Evolutionary conservation across 1,140 invertebrate species (phyloP).

Genomic region (Diorhabda elongata): DNA sequence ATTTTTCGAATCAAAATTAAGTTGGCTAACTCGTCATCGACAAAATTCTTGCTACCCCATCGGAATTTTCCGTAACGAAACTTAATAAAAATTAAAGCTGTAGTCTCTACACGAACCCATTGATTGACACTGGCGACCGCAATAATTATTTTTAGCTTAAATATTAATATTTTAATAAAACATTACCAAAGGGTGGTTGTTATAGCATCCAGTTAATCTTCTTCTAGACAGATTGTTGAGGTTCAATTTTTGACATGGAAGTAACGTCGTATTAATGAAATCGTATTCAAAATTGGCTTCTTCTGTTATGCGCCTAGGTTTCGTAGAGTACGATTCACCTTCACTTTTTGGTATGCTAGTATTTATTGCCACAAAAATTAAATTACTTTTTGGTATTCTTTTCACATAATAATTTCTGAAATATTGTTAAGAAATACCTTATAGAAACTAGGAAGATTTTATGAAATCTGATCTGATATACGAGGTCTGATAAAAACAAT

Average conservation of each 20-base stretch:
- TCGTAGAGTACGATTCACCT: slow-evolving; percentile 41
- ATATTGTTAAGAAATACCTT: neutral
- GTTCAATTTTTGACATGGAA: slow-evolving; percentile 70
- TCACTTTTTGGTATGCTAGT: slow-evolving; percentile 26
- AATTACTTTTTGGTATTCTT: slow-evolving; percentile 70
- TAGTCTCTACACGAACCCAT: neutral
- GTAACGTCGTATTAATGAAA: slow-evolving; percentile 44
- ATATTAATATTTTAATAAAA: slow-evolving; percentile 11
- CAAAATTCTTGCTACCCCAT: neutral
- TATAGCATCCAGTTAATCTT: slow-evolving; percentile 67
- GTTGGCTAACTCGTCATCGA: neutral
- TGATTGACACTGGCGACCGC: no score
- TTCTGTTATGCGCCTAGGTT: slow-evolving; percentile 40
- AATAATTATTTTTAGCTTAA: neutral
- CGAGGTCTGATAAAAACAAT: no score
- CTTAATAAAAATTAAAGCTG: neutral
- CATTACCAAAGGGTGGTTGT: slow-evolving; percentile 64
- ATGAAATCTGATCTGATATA: no score
- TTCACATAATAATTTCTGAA: slow-evolving; percentile 69
- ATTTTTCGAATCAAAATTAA: no score
- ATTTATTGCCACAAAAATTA: slow-evolving; percentile 74
- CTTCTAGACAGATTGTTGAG: slow-evolving; percentile 63
- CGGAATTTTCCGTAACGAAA: neutral
- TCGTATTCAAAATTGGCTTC: slow-evolving; percentile 42
- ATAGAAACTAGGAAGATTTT: no score